These are phyloP conservation scores for Hylaea fasciaria DNA, from an alignment of 2,888 invertebrate species.

Conservation along the genomic window DNA sequence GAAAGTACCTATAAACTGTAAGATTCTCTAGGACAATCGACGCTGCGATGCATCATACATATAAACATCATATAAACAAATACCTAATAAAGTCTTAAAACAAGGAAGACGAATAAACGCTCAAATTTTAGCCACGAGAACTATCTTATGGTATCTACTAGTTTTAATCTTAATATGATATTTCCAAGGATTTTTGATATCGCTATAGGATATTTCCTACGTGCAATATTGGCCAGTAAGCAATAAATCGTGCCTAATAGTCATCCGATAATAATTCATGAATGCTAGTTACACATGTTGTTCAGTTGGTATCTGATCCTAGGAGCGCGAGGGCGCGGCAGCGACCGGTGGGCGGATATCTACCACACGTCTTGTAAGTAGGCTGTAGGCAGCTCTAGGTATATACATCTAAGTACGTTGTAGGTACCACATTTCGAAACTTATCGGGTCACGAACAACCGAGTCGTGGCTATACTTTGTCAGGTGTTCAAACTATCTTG, in stretches of 20 bases:
- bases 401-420: conserved; percentile 8
- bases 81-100: too few species aligned
- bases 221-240: conserved; percentile 4
- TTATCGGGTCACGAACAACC: conserved; percentile 38
- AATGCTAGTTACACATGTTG: conserved; percentile 15
- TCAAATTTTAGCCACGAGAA: too few species aligned
- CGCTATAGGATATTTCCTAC: background rate
- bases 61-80: too few species aligned
- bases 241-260: conserved; percentile 19
- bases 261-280: conserved; percentile 10
- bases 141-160: too few species aligned
- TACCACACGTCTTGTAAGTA: conserved; percentile 24
- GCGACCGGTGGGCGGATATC: conserved; percentile 36
- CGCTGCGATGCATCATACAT: too few species aligned
- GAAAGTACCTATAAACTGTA: too few species aligned
- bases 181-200: background rate
- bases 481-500: conserved; percentile 36
- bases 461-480: conserved; percentile 31
- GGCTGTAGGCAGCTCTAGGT: background rate
- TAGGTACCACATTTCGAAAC: conserved; percentile 34
- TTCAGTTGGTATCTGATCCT: conserved; percentile 19
- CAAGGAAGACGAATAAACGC: too few species aligned
- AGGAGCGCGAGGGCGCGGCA: conserved; percentile 32
- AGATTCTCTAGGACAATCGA: too few species aligned
- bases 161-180: too few species aligned